Conservation (phyloP, 2,888 invertebrate species). For the Oscheius sp. region DNA sequence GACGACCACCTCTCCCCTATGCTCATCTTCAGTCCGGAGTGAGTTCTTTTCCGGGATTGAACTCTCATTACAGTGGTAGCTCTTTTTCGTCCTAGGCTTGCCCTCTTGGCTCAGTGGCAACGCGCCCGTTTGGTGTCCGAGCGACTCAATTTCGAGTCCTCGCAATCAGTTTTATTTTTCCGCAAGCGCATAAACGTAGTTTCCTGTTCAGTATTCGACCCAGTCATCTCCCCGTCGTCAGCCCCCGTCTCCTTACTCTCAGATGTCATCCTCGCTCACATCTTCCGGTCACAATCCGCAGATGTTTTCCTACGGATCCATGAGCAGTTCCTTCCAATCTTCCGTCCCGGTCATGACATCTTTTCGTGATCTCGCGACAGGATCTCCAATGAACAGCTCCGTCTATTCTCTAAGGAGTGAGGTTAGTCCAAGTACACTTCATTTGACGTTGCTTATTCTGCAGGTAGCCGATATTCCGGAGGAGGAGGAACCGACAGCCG, state of each 20-base stretch:
- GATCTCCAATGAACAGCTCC: conserved; percentile 54
- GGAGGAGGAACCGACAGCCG: conserved; percentile 48
- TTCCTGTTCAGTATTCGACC: conserved; percentile 18
- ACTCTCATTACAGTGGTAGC: too few species aligned
- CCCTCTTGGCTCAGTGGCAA: too few species aligned
- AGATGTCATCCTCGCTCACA: conserved; percentile 33
- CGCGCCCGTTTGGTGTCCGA: too few species aligned
- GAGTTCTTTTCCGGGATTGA: neutral
- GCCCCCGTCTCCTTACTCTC: conserved; percentile 12
- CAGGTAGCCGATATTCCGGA: conserved; percentile 52
- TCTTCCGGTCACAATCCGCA: conserved; percentile 24
- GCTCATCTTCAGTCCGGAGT: conserved; percentile 36
- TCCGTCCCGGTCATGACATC: conserved; percentile 65
- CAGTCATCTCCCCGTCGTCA: conserved; percentile 37
- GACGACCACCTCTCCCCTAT: conserved; percentile 43
- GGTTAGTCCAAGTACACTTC: conserved; percentile 6
- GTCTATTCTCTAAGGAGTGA: conserved; percentile 57
- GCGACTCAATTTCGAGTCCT: too few species aligned
- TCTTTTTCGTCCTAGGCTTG: too few species aligned
- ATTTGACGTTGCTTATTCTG: neutral
- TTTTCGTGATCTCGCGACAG: conserved; percentile 64
- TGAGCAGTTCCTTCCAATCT: conserved; percentile 13
- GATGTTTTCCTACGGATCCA: conserved; percentile 26
- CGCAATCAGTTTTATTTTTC: too few species aligned
- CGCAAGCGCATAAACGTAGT: too few species aligned